phyloP scores from a whole-genome alignment of 2,888 invertebrate genomes.

The Aphidius colemani region DNA sequence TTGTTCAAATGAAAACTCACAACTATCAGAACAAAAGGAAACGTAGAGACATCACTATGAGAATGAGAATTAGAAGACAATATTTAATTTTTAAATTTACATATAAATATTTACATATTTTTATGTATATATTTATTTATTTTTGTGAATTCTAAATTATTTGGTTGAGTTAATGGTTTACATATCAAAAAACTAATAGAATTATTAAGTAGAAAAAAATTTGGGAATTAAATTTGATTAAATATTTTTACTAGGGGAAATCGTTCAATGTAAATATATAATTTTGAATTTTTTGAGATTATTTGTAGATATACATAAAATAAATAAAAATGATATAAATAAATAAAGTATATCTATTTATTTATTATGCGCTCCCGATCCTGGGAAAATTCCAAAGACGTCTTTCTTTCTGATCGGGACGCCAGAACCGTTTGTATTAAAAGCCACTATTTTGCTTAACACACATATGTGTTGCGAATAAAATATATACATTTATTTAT shows the following conservation, averaged over 20 bases:
- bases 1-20: conserved; percentile 17
- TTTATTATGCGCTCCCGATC: conserved; percentile 24
- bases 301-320: neutral
- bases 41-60: conserved; percentile 12
- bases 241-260: no score
- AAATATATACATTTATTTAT: conserved; percentile 7
- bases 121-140: no score
- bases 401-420: conserved; percentile 22
- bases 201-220: no score
- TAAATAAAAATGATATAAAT: neutral
- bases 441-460: conserved; percentile 14
- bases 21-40: conserved; percentile 6
- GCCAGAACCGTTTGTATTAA: conserved; percentile 18
- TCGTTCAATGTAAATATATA: no score
- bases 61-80: conserved; percentile 26
- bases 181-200: neutral
- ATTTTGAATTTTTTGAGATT: no score
- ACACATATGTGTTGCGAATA: neutral
- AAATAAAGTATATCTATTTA: neutral
- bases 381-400: conserved; percentile 28
- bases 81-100: conserved; percentile 3
- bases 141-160: no score
- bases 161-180: neutral
- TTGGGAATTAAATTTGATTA: no score
- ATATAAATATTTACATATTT: neutral